These are phyloP conservation scores for Oncorhynchus gorbuscha DNA, from an alignment of 2,113 vertebrate species.

Conservation along the genomic window DNA sequence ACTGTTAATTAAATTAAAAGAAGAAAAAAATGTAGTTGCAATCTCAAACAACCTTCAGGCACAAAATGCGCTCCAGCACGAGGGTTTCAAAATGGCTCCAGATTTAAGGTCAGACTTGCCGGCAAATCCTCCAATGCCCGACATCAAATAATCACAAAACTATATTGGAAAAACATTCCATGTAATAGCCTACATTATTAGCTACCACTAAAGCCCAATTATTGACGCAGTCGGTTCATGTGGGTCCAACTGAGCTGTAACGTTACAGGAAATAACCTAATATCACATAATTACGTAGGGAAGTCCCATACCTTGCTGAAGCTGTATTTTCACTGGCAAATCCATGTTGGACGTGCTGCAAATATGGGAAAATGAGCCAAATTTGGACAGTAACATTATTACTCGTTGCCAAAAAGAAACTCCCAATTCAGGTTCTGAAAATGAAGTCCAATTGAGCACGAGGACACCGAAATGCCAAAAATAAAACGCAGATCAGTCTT, in stretches of 20 bases:
- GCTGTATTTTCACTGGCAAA: slow-evolving; percentile 90
- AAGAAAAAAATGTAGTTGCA: neutral
- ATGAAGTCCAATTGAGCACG: neutral
- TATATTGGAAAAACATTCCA: neutral
- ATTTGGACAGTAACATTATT: slow-evolving; percentile 93
- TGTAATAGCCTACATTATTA: neutral
- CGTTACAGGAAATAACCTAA: neutral
- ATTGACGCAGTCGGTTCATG: too few species aligned
- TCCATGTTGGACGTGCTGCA: slow-evolving; percentile 90
- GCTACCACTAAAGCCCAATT: too few species aligned
- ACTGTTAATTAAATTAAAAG: slow-evolving; percentile 64
- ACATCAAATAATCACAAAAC: neutral
- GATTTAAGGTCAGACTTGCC: slow-evolving; percentile 17
- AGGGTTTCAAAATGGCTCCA: slow-evolving; percentile 25
- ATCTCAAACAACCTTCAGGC: neutral
- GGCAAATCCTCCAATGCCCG: too few species aligned
- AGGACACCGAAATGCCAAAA: slow-evolving; percentile 4
- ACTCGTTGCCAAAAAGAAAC: slow-evolving; percentile 21
- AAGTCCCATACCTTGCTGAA: slow-evolving; percentile 82
- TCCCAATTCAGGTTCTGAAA: neutral
- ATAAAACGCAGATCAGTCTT: neutral
- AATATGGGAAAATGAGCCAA: slow-evolving; percentile 94
- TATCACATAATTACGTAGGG: neutral
- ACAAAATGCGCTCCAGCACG: slow-evolving; percentile 1
- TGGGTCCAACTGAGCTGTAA: too few species aligned